phyloP scores from a whole-genome alignment of 2,888 invertebrate species.

The Perithous albicinctus region DNA sequence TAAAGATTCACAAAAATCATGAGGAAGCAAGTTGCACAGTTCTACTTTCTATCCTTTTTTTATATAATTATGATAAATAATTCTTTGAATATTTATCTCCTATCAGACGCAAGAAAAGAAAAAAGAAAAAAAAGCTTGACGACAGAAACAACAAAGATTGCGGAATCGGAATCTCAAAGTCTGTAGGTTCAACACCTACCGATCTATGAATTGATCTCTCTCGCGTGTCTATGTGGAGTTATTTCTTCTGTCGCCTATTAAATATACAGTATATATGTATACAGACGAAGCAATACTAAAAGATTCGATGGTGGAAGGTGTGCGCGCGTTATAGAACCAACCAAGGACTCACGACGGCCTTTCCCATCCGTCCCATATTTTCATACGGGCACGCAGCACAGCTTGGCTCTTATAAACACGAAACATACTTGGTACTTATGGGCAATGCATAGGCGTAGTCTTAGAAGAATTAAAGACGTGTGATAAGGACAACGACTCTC shows the following conservation, averaged over 20 bases:
- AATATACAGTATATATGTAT: neutral
- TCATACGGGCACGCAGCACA: constrained; percentile 28
- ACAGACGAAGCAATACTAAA: constrained; percentile 9
- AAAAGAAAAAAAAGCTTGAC: neutral
- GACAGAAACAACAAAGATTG: neutral
- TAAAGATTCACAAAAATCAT: too few relatives aligned
- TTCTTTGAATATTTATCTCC: too few relatives aligned
- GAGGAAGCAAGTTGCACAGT: too few relatives aligned
- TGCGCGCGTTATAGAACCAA: constrained; percentile 26
- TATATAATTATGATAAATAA: too few relatives aligned
- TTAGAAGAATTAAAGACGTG: neutral
- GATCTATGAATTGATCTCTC: neutral
- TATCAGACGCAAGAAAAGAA: too few relatives aligned
- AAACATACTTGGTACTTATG: neutral
- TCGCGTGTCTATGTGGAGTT: neutral
- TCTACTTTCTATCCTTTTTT: too few relatives aligned
- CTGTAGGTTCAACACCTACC: neutral
- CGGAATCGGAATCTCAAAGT: neutral
- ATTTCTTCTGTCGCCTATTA: constrained; percentile 5
- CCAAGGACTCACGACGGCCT: constrained; percentile 62
- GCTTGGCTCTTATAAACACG: constrained; percentile 11
- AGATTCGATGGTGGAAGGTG: constrained; percentile 20
- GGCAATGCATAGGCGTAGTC: constrained; percentile 21
- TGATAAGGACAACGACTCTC: neutral
- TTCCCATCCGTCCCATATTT: constrained; percentile 60